Evolutionary conservation across 2,888 invertebrate genomes (phyloP), one percentile per base, ranked within the genome.

Genomic region (Drosophila percnosoma): DNA sequence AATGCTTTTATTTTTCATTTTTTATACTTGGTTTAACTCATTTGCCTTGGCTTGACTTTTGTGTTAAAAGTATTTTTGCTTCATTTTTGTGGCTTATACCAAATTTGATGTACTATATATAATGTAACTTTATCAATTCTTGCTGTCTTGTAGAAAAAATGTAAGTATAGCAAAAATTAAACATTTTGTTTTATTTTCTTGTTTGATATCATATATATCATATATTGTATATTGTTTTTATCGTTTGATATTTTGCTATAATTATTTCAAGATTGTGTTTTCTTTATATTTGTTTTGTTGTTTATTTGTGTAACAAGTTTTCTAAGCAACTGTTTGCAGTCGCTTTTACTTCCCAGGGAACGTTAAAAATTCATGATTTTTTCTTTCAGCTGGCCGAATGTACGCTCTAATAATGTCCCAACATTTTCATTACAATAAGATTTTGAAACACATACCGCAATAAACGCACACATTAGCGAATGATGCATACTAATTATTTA

Each of bases 361-460:
- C 73, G 38, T 64, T 72, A 45, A 70, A 68, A 73, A 53, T 63
- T 57, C 52, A 63, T 57, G 51, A 45, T 38, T 60, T 34, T 54
- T 54, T 27, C 15, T 40, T 62, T 61, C n/a, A 66, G 66, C 66
- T 48, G 45, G 15, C 51, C 54, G 61, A 54, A 42, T 52, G 49
- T 54, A 13, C 21, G 51, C 53, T 61, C 48, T 51, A n/a, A 61
- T 40, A 61, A 64, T 58, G 15, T n/a, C n/a, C n/a, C 38, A 40
- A 40, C n/a, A 40, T 40, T 60, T 53, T 61, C 24, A 58, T 61
- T 49, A 78, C 34, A 27, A 45, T 52, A 57, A 42, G 51, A 36
- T 34, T 61, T 29, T 48, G 27, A 52, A 64, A 48, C 60, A 58
- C 55, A 76, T 48, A 77, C 71, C 51, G 34, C 63, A 62, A 60